Conservation (phyloP, 2,888 invertebrate genomes). For the Tanypteryx hageni region DNA sequence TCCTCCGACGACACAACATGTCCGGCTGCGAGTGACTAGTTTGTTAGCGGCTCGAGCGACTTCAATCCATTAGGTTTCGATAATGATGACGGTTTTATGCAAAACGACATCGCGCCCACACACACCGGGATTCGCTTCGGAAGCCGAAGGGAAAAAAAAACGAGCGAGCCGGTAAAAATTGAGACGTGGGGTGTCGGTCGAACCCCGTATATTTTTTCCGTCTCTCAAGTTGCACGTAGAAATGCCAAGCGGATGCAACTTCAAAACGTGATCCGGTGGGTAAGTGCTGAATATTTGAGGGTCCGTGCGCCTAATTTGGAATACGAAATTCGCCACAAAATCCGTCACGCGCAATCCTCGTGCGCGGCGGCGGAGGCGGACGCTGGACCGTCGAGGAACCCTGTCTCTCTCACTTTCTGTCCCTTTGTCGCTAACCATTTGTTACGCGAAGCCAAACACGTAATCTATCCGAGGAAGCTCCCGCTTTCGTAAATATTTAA, state of each 20-base stretch:
- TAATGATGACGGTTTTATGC: too few species aligned
- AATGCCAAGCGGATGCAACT: conserved; percentile 26
- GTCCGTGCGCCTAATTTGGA: neutral
- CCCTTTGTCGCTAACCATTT: neutral
- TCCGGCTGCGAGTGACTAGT: too few species aligned
- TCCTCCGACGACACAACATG: too few species aligned
- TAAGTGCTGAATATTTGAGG: neutral
- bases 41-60: too few species aligned
- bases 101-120: neutral
- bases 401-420: neutral
- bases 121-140: neutral
- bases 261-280: neutral
- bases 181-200: neutral
- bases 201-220: neutral
- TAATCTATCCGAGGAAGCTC: neutral
- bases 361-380: neutral
- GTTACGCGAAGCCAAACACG: neutral
- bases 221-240: neutral
- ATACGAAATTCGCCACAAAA: neutral
- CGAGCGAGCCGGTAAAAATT: neutral
- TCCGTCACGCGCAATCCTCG: conserved; percentile 1
- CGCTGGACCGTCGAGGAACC: neutral
- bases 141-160: neutral
- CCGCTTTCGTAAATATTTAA: neutral
- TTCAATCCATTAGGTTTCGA: too few species aligned